Evolutionary conservation across 2,113 vertebrate species (phyloP).

Genomic region (Melospiza melodia): DNA sequence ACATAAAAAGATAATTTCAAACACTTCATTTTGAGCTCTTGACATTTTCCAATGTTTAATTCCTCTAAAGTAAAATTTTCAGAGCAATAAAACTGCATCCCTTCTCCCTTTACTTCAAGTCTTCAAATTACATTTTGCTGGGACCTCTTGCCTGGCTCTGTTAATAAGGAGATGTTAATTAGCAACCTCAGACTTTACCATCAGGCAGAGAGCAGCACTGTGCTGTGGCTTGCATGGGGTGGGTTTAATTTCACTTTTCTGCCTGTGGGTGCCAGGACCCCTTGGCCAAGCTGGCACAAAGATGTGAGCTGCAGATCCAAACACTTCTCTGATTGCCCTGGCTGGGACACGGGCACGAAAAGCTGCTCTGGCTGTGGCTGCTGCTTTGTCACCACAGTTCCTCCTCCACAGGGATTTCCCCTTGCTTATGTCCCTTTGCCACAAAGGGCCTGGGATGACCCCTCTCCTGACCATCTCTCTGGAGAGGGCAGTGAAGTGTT

Average conservation of each 20-base stretch:
- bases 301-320: background rate
- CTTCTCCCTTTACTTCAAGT: background rate
- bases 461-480: background rate
- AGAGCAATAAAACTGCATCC: background rate
- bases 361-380: background rate
- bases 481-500: background rate
- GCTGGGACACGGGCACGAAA: fast-evolving
- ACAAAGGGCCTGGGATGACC: background rate
- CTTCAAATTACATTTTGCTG: background rate
- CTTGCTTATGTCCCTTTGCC: background rate
- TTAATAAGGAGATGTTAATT: background rate
- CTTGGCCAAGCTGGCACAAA: fast-evolving
- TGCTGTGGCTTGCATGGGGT: background rate
- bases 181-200: background rate
- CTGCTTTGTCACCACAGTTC: background rate
- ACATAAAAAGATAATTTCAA: conserved; percentile 19
- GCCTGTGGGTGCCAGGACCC: background rate
- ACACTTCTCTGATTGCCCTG: background rate
- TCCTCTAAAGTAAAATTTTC: background rate
- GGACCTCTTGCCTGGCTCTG: background rate
- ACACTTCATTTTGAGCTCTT: conserved; percentile 5
- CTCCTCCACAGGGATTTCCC: background rate
- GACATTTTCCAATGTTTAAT: background rate
- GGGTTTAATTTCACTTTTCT: background rate
- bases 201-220: background rate